Conservation (phyloP, 2,113 vertebrate genomes). For the Gambusia holbrooki region DNA sequence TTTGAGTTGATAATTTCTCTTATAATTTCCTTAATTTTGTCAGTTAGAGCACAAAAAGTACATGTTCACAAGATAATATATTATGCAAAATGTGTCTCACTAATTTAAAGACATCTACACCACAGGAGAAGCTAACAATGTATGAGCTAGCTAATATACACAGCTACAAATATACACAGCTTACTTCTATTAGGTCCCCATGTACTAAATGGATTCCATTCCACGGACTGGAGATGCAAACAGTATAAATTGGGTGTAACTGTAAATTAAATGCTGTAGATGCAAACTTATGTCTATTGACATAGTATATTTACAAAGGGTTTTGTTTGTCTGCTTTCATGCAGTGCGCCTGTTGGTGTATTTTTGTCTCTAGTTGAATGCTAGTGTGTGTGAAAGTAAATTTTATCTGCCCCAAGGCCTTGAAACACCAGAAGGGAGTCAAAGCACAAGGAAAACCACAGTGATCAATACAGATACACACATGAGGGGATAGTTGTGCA, state of each 20-base stretch:
- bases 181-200: no score
- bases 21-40: no score
- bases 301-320: neutral
- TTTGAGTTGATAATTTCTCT: no score
- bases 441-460: conserved; percentile 38
- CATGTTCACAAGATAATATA: neutral
- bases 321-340: neutral
- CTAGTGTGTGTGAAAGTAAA: conserved; percentile 35
- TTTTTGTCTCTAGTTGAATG: conserved; percentile 40
- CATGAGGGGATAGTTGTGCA: conserved; percentile 17
- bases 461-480: conserved; percentile 54
- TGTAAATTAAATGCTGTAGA: neutral
- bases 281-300: neutral
- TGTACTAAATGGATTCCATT: no score
- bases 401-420: conserved; percentile 36
- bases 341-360: neutral
- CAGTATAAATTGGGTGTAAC: no score
- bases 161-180: no score
- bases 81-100: neutral
- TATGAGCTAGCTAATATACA: no score
- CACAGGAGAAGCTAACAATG: neutral
- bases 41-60: neutral
- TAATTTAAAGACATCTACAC: neutral
- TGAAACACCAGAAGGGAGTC: conserved; percentile 34
- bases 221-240: no score